A percentile compares a stretch with the other conserved stretches of the same genome.
Conservation (phyloP, 2,797 vertebrate genomes). For the Phrynocephalus forsythii region DNA sequence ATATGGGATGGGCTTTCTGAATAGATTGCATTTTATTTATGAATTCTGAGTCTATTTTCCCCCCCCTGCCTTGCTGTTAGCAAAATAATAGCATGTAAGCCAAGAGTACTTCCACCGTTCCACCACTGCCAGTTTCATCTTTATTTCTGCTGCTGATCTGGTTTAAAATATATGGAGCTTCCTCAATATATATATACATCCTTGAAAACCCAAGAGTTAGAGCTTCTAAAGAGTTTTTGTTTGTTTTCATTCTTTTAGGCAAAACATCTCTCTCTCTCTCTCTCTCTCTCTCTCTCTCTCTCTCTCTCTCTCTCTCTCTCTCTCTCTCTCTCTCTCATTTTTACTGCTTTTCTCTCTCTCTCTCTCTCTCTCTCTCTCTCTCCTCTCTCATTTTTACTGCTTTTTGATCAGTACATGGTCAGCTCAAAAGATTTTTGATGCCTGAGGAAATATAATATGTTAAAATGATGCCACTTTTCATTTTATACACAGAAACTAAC, state of each 20-base stretch:
- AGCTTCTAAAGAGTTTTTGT: neutral
- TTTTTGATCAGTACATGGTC: neutral
- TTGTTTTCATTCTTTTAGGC: neutral
- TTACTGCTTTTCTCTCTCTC: neutral
- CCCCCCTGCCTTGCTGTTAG: neutral
- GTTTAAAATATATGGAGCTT: slow-evolving; percentile 37
- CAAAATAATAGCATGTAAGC: neutral
- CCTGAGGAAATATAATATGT: neutral
- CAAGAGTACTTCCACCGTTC: slow-evolving; percentile 11
- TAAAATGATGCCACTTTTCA: neutral
- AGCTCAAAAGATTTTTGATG: neutral
- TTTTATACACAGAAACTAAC: neutral
- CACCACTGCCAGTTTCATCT: neutral
- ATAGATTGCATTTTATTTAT: slow-evolving; percentile 6
- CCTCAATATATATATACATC: neutral
- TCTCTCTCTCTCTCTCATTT: no score
- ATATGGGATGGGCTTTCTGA: neutral
- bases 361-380: neutral
- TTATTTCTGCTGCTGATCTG: slow-evolving; percentile 15
- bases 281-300: neutral
- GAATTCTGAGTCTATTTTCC: neutral
- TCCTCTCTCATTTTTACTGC: neutral
- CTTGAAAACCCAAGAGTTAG: neutral
- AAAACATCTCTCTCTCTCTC: neutral
- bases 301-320: no score